A percentile compares a stretch with the other conserved stretches of the same genome.
phyloP scores from a whole-genome alignment of 2,113 vertebrate species.

The Pholis gunnellus region DNA sequence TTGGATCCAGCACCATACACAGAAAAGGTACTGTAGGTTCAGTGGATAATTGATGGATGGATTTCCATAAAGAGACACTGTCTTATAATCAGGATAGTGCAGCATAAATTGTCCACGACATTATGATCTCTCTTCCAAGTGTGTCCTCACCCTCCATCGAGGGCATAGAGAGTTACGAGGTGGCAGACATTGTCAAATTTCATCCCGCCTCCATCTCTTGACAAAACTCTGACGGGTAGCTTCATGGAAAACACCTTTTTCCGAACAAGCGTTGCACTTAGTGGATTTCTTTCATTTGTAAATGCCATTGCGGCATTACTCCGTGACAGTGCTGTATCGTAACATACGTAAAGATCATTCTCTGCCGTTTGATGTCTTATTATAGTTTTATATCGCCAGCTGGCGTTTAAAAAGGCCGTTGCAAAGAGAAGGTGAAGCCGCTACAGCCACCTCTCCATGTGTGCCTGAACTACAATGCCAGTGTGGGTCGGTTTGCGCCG shows the following conservation, averaged over 20 bases:
- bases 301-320: background rate
- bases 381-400: too few relatives aligned
- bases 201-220: background rate
- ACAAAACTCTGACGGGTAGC: background rate
- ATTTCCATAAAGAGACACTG: constrained; percentile 1
- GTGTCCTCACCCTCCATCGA: background rate
- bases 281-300: background rate
- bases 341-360: too few relatives aligned
- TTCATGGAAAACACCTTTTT: background rate
- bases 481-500: too few relatives aligned
- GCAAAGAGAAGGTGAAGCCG: too few relatives aligned
- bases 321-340: background rate
- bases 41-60: background rate
- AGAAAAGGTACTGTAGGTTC: background rate
- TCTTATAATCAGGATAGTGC: background rate
- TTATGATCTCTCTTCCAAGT: background rate
- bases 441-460: too few relatives aligned
- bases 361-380: too few relatives aligned
- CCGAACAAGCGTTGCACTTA: background rate
- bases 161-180: background rate
- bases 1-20: background rate
- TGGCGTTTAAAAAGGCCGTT: too few relatives aligned
- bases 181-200: background rate
- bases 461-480: too few relatives aligned
- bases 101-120: background rate